Conservation (phyloP, 2,113 vertebrate species). For the Rhinichthys klamathensis region DNA sequence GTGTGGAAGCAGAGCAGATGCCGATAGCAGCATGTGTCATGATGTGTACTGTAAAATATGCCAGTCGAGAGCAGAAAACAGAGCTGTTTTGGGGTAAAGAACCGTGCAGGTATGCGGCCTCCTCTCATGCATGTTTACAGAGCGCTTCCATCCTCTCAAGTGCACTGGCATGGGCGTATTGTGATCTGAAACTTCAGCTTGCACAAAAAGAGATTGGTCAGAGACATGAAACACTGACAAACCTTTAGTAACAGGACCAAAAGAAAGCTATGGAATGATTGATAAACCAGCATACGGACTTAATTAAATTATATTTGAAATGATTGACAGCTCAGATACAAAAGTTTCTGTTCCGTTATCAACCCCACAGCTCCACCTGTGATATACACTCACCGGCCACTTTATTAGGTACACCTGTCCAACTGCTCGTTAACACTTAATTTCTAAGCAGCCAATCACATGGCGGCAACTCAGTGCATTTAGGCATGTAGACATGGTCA, state of each 20-base stretch:
- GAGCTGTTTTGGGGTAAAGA: background rate
- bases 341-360: background rate
- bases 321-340: background rate
- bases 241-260: background rate
- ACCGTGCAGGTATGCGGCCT: background rate
- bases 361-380: background rate
- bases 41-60: constrained; percentile 15
- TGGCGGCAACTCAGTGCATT: no score
- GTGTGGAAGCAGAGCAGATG: constrained; percentile 23
- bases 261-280: background rate
- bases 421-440: no score
- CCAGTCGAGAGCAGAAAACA: constrained; percentile 36
- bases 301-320: no score
- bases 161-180: background rate
- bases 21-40: constrained; percentile 8
- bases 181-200: background rate
- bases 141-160: no score
- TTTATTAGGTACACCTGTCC: no score
- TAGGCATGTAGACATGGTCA: no score
- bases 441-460: no score
- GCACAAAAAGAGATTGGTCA: background rate
- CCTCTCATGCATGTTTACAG: constrained; percentile 27
- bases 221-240: background rate
- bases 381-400: no score
- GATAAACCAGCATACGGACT: background rate